Base-by-base conservation (phyloP, 1,140 invertebrate species). In the Mizuhopecten yessoensis region DNA sequence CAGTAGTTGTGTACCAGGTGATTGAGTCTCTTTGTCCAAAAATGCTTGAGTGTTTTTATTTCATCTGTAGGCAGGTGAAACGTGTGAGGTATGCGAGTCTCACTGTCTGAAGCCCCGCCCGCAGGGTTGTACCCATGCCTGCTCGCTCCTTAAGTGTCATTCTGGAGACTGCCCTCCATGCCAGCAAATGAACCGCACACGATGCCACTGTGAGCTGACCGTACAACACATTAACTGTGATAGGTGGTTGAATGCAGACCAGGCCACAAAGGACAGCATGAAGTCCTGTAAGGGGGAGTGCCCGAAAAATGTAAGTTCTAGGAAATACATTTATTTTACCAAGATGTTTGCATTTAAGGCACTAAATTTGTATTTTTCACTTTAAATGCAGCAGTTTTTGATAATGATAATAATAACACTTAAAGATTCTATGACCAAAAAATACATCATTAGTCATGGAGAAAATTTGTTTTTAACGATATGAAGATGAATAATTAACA, bases 221-320 rank as follows among this genome's bases (percentile, higher is more conserved):
- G 97, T 98, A 86, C 96, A 98, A 20, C 98, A 98, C 92, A 97
- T 98, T 75, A 96, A 97, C 34, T 99, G 99, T 95, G 95, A 96
- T 45, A 97, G 98, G 93, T 97, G 98, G 94, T 97, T 97, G 11
- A 95, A 96, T 20, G 96, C 97, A 33, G 97, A 96, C 7, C 91
- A 93, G 9, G 95, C 97, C 7, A 93, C 96, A 39, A 97, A 97
- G 39, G 96, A 97, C 86, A 95, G 97, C 92, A 95, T 98, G 92
- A 97, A 98, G 34, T 97, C 97, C 90, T 99, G 98, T 95, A 97
- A 97, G 87, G 98, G 98, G 96, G 98, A 98, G 91, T 99, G 99
- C 95, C 98, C 98, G 0, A 98, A 98, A 97, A 98, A 97, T 97
- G 98, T 98, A 96, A 97, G 96, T 97, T 92, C 88, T 75, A 1